Evolutionary conservation across 2,888 invertebrate species (phyloP).

Genomic region (Petrolisthes cinctipes): DNA sequence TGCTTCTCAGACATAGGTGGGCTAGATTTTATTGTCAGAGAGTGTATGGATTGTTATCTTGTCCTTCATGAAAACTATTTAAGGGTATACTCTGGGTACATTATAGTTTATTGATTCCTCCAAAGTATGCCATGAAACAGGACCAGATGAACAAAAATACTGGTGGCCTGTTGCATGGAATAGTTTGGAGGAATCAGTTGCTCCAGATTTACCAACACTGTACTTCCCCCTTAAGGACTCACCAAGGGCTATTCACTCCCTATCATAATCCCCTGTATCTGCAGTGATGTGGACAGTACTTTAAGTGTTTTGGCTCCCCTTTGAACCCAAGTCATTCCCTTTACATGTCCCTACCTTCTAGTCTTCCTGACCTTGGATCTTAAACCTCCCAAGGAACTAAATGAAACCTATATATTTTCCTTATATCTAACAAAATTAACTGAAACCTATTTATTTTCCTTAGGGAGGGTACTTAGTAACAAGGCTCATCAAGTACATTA

Average conservation of each 20-base stretch:
- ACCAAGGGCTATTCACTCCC: neutral
- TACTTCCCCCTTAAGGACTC: neutral
- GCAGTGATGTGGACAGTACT: neutral
- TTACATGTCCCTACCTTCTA: neutral
- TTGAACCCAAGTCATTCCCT: neutral
- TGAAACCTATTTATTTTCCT: slow-evolving; percentile 43
- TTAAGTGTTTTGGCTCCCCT: neutral
- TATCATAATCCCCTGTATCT: neutral
- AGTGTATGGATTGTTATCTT: no score
- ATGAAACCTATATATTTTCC: slow-evolving; percentile 24
- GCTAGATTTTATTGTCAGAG: no score
- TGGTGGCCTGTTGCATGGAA: no score
- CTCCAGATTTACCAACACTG: no score
- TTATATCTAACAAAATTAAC: neutral
- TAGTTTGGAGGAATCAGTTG: no score
- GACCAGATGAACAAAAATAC: no score
- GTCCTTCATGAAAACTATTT: no score
- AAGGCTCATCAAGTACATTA: slow-evolving; percentile 85
- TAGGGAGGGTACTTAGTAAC: slow-evolving; percentile 85
- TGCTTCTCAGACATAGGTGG: no score
- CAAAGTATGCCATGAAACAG: no score
- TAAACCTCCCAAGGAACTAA: neutral
- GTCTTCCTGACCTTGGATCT: neutral
- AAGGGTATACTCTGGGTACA: no score
- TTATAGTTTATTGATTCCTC: no score